Base-by-base conservation (phyloP, 1,140 invertebrate genomes). In the Phenacoccus solenopsis region DNA sequence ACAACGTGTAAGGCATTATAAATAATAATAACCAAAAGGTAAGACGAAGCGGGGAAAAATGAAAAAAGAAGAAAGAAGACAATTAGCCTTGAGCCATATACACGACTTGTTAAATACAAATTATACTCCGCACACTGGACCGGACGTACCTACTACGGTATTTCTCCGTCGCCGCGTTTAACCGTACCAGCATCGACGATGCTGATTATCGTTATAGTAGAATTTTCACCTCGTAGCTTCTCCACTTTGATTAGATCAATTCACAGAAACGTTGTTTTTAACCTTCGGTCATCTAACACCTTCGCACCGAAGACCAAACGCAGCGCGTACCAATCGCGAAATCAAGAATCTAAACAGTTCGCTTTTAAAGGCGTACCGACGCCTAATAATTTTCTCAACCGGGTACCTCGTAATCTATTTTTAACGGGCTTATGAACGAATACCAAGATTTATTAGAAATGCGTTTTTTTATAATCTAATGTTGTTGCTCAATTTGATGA, bases 51-150 rank as follows among this genome's bases (percentile, higher is more conserved):
- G n/a, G n/a, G n/a, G n/a, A n/a, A n/a, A n/a, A n/a, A n/a, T n/a
- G n/a, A n/a, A 49, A 49, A 49, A 49, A 49, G 20, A 49, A n/a
- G 20, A 49, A 16, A 49, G 38, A 49, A 49, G 38, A 49, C 38
- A 49, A 49, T 49, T 49, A 49, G 38, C 38, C 38, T 49, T 49
- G 38, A 49, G 38, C 38, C 38, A 49, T 49, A 49, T 49, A 49
- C 38, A 49, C 38, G 38, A 49, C 38, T 49, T 49, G 38, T 49
- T 49, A 49, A n/a, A 49, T 49, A 49, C 38, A 49, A 49, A 49
- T 49, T 49, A 49, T 49, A 49, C 38, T 49, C 38, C 38, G 20
- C 38, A 49, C n/a, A n/a, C n/a, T n/a, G n/a, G n/a, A n/a, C 38
- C 38, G 38, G 38, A 49, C 38, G 38, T 49, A 4, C n/a, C n/a